A percentile compares a stretch with the other conserved stretches of the same genome.
Conservation (phyloP, 2,113 vertebrate species). For the Corynorhinus townsendii region DNA sequence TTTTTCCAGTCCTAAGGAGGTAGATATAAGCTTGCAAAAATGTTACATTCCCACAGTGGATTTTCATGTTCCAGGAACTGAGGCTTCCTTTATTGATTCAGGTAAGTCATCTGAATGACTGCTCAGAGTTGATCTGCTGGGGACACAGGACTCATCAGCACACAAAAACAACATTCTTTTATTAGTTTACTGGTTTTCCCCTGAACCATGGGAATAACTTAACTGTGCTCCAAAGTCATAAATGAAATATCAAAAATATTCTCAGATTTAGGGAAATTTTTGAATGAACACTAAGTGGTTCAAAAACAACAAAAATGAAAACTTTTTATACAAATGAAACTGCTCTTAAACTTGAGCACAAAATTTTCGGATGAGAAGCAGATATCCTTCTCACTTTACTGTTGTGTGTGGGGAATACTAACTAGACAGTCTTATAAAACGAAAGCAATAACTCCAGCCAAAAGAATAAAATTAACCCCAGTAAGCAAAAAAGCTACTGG, state of each 20-base stretch:
- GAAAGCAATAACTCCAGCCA: not conserved
- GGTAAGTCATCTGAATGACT: not conserved
- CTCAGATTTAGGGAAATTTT: not conserved
- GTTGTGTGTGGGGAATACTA: not conserved
- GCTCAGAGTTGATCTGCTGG: not conserved
- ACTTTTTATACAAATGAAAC: not conserved
- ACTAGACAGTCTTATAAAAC: not conserved
- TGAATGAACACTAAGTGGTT: not conserved
- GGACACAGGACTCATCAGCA: not conserved
- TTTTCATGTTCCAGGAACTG: not conserved
- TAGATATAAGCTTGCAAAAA: not conserved
- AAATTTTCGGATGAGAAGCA: not conserved
- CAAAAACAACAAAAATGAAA: not conserved
- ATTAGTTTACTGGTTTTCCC: not conserved
- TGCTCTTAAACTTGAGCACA: fast-evolving
- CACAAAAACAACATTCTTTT: not conserved
- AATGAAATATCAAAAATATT: not conserved
- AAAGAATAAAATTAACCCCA: not conserved
- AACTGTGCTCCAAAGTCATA: not conserved
- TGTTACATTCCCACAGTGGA: not conserved
- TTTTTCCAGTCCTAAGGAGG: not conserved
- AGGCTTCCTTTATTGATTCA: not conserved
- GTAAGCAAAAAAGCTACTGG: not conserved
- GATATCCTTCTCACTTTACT: not conserved
- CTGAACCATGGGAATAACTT: not conserved